Evolutionary conservation across 2,888 invertebrate species (phyloP).

Genomic region (Trypoxylon attenuatum): DNA sequence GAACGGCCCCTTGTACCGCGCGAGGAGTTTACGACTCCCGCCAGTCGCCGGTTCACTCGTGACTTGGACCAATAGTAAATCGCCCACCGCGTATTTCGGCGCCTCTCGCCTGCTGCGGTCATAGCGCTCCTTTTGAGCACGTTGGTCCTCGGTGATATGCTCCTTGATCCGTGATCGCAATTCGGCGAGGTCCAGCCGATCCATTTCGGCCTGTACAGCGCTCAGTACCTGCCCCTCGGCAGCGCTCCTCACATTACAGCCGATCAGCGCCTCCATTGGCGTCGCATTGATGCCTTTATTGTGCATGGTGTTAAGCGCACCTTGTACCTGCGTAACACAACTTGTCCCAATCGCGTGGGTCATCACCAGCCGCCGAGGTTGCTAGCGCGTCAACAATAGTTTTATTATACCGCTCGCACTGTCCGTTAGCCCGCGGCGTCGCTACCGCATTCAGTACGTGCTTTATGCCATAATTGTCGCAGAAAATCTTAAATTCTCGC

Average conservation of each 20-base stretch:
- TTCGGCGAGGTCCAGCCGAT: background rate
- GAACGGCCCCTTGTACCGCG: too few relatives aligned
- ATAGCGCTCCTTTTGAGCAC: background rate
- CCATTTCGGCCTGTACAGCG: background rate
- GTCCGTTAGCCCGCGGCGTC: background rate
- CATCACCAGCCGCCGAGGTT: background rate
- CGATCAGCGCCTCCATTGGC: background rate
- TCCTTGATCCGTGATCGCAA: background rate
- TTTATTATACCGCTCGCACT: background rate
- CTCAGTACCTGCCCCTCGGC: too few relatives aligned
- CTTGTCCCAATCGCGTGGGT: too few relatives aligned
- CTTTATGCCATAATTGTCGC: background rate
- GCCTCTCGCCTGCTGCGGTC: background rate
- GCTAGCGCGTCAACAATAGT: background rate
- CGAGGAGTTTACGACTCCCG: too few relatives aligned
- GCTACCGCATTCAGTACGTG: background rate
- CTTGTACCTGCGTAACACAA: background rate
- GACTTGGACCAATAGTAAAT: background rate
- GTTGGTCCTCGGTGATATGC: background rate
- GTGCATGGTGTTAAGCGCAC: background rate
- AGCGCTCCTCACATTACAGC: background rate
- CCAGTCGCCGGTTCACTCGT: too few relatives aligned
- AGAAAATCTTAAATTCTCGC: background rate
- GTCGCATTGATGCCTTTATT: background rate
- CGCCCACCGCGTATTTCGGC: background rate